Evolutionary conservation across 2,113 vertebrate genomes (phyloP).

Genomic region (Petrocephalus microphthalmus): DNA sequence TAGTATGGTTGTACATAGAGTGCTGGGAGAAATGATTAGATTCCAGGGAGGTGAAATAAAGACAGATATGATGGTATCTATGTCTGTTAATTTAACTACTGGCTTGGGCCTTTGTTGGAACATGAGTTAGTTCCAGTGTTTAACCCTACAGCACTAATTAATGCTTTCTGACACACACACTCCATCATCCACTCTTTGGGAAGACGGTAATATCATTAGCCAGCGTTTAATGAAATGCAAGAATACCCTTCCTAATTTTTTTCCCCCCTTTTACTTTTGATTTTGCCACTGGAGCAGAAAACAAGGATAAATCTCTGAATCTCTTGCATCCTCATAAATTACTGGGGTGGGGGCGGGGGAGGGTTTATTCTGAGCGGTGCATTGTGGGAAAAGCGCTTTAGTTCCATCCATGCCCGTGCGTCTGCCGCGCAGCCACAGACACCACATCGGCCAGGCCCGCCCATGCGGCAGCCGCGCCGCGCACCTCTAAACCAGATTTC

Average conservation of each 20-base stretch:
- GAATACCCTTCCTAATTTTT: constrained; percentile 98
- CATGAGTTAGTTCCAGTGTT: constrained; percentile 99
- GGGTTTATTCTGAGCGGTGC: neutral
- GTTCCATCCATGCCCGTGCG: neutral
- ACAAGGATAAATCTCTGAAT: constrained; percentile 87
- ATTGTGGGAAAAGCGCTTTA: neutral
- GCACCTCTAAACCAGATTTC: neutral
- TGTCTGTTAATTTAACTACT: constrained; percentile 96
- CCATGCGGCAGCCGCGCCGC: neutral
- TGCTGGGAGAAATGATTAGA: constrained; percentile 70
- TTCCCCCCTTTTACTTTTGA: neutral
- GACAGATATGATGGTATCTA: constrained; percentile 90
- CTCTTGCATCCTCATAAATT: constrained; percentile 53
- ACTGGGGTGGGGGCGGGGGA: neutral
- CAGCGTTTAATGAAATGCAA: constrained; percentile 98
- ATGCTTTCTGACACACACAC: constrained; percentile 88
- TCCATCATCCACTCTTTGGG: constrained; percentile 97
- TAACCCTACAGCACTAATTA: constrained; percentile 99
- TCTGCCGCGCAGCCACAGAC: neutral
- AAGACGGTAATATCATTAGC: constrained; percentile 98
- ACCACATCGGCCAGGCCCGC: neutral
- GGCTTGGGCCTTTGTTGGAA: constrained; percentile 96
- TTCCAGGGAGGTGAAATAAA: constrained; percentile 77
- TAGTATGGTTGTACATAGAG: constrained; percentile 33
- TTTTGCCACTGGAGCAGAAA: constrained; percentile 76